Evolutionary conservation across 2,797 vertebrate species (phyloP).

Genomic region (Sciurus vulgaris): DNA sequence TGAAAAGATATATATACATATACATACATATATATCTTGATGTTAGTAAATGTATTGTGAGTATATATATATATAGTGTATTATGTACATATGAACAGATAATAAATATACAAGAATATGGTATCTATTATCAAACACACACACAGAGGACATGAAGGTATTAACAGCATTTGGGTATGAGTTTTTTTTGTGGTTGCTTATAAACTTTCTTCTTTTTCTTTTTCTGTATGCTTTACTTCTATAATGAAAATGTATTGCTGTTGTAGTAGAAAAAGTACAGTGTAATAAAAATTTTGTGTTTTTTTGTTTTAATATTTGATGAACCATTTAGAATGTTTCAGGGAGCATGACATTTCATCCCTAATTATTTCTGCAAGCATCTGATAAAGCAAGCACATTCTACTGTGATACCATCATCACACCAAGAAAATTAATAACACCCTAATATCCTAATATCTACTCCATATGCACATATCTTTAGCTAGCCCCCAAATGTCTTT

Average conservation of each 20-base stretch:
- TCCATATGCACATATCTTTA: neutral
- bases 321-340: slow-evolving; percentile 3
- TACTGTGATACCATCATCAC: neutral
- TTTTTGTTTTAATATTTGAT: slow-evolving; percentile 41
- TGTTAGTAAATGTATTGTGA: neutral
- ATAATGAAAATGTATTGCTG: neutral
- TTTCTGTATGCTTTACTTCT: slow-evolving; percentile 3
- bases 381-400: neutral
- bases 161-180: neutral
- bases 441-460: neutral
- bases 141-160: neutral
- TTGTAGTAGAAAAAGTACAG: neutral
- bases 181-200: neutral
- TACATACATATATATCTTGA: neutral
- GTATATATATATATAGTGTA: neutral
- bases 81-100: neutral
- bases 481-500: neutral
- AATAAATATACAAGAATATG: neutral
- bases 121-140: neutral
- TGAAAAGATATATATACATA: neutral
- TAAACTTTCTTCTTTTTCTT: neutral
- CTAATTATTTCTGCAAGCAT: neutral
- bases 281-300: neutral
- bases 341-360: neutral
- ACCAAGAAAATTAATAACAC: neutral